Evolutionary conservation across 2,888 invertebrate genomes (phyloP).

Genomic region (Platypus cylindrus): DNA sequence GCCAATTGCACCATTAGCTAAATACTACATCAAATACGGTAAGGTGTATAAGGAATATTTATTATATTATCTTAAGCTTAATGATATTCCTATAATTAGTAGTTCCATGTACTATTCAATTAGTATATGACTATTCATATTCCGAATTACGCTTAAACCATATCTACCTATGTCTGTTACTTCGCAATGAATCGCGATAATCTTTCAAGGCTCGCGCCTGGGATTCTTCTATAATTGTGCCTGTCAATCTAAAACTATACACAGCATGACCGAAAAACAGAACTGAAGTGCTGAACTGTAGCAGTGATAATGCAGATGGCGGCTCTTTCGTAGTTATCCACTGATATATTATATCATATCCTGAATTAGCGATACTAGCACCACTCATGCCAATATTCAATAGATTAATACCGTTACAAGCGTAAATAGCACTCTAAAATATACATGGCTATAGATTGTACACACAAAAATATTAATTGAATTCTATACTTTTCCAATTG

Average conservation of each 20-base stretch:
- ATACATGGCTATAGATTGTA: too few species aligned
- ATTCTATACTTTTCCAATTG: slow-evolving; percentile 22
- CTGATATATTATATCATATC: slow-evolving; percentile 24
- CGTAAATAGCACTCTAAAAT: slow-evolving; percentile 17
- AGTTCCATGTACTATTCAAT: too few species aligned
- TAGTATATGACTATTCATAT: too few species aligned
- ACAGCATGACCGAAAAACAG: slow-evolving; percentile 29
- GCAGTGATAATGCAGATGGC: slow-evolving; percentile 34
- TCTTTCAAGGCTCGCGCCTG: slow-evolving; percentile 41
- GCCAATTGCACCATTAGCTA: too few species aligned
- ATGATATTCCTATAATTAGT: too few species aligned
- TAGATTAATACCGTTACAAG: slow-evolving; percentile 23
- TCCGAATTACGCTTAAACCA: too few species aligned
- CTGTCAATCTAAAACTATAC: slow-evolving; percentile 23
- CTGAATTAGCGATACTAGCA: slow-evolving; percentile 24
- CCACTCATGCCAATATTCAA: slow-evolving; percentile 26
- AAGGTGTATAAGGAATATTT: too few species aligned
- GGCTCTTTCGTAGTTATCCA: slow-evolving; percentile 22
- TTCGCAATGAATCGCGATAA: slow-evolving; percentile 39
- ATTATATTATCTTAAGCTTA: too few species aligned
- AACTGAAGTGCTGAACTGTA: slow-evolving; percentile 26
- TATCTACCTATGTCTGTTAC: slow-evolving; percentile 38
- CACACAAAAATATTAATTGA: too few species aligned
- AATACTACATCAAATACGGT: too few species aligned
- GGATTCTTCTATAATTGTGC: slow-evolving; percentile 36